Base-by-base conservation (phyloP, 1,140 invertebrate genomes). In the Hyphantria cunea region DNA sequence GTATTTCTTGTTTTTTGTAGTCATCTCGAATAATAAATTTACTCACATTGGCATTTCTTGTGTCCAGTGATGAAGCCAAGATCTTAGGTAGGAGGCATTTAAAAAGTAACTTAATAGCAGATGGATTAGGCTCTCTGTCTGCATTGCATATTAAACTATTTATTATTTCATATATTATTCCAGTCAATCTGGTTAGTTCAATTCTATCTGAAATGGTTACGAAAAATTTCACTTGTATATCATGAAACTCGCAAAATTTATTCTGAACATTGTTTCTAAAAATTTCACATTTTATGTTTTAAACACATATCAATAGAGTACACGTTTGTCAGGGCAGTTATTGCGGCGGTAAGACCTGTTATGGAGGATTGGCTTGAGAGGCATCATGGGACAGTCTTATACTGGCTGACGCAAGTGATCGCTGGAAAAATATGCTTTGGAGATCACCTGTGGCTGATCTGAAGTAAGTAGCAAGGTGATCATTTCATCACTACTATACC, bases 81-180 rank as follows among this genome's bases (percentile, higher is more conserved):
- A 90, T 66, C 67, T 86, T 88, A 13, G 79, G 83, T 3, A 84
- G 64, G 15, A 90, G 65, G 54, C 77, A 83, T 71, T 90, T 90
- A 50, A 82, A 87, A 6, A 90, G 59, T 6, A 86, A 32, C 41
- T 76, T 66, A 25, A 90, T 72, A 17, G 78, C 80, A n/a, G 56
- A 47, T 25, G 71, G 25, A 63, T 76, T 75, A 15, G 82, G 79
- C 41, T 70, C 59, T 44, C 63, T 66, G 41, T 74, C 70, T n/a
- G 60, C n/a, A 12, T 76, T 69, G 59, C 74, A 78, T 47, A 90
- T 50, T 25, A 90, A 59, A 11, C 78, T 74, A 51, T 87, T 75
- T 52, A 90, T 87, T 45, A 90, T 81, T 55, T 82, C 77, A 76
- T 84, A 84, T 37, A 86, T 79, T 25, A 78, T 67, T 39, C 47